Evolutionary conservation across 2,797 vertebrate genomes (phyloP), one percentile per base, ranked within the genome.

Genomic region (Tolypeutes matacus): DNA sequence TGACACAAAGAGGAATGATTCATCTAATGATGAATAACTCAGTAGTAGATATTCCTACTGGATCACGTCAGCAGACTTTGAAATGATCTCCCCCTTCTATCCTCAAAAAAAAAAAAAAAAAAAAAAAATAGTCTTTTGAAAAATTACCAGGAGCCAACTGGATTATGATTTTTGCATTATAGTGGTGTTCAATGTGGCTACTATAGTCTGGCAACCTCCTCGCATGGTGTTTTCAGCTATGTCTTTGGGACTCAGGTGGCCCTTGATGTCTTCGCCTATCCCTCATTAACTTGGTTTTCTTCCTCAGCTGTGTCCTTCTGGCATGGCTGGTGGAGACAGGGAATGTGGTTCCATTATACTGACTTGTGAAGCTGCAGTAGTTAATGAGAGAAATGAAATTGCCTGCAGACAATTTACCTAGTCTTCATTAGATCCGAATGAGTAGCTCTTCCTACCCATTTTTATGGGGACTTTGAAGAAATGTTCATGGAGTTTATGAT

Each of bases 191-290:
- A 1, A 51, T 73, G 51, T 69, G 58, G 13, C 49, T 58, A 3
- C 83, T 72, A 6, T 1, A 34, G 34, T 36, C 42, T 83, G 49
- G 53, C 70, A 88, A 29, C 20, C 82, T 91, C 60, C 49, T 87
- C 27, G 3, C 29, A 73, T 60, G 64, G 25, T 8, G 18, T 76
- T 89, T 72, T 23, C n/a, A 36, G 53, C 36, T 15, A 4, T 27
- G 49, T 85, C 4, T 60, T 78, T 27, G 85, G 87, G 96, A 73
- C 95, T 92, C 91, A 95, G 93, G 51, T 97, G 92, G 94, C 46
- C 64, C 62, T 64, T 51, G 56, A 39, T 80, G 64, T 62, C 77
- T 86, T 58, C 14, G 65, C 78, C 31, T 31, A 85, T 2, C 56
- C 70, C 34, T 95, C 86, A 81, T 93, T 94, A 96, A 72, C 51